These are phyloP conservation scores for Dusona sp. DNA, from an alignment of 2,888 invertebrate genomes.

Conservation along the genomic window DNA sequence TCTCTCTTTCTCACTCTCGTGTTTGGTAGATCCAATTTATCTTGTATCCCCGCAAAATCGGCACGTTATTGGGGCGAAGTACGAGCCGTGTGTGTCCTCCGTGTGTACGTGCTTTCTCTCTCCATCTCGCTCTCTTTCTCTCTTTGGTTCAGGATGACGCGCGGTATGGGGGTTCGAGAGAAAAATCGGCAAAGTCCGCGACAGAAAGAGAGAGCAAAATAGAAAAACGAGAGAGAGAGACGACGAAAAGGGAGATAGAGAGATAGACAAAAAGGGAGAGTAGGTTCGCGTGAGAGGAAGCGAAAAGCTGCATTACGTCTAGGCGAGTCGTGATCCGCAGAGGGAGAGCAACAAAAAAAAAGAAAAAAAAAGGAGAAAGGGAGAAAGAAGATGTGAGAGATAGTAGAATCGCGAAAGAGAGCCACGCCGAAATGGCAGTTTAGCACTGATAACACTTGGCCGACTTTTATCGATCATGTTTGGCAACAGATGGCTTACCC, in stretches of 20 bases:
- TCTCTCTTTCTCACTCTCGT: slow-evolving; percentile 66
- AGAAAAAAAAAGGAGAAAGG: slow-evolving; percentile 42
- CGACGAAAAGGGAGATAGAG: background rate
- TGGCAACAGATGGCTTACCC: slow-evolving; percentile 84
- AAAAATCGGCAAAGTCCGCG: slow-evolving; percentile 42
- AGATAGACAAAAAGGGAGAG: slow-evolving; percentile 40
- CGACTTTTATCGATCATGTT: slow-evolving; percentile 84
- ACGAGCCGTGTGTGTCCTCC: slow-evolving; percentile 52
- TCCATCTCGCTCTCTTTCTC: background rate
- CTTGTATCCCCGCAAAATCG: slow-evolving; percentile 72
- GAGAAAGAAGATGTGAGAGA: slow-evolving; percentile 45
- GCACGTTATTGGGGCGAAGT: slow-evolving; percentile 69
- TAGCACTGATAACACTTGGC: slow-evolving; percentile 83
- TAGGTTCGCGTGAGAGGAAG: slow-evolving; percentile 51
- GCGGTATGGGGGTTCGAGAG: slow-evolving; percentile 33
- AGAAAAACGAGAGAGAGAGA: slow-evolving; percentile 31
- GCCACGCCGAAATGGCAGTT: slow-evolving; percentile 73
- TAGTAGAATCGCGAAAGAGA: slow-evolving; percentile 46
- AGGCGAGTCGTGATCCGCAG: slow-evolving; percentile 30
- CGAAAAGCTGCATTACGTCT: slow-evolving; percentile 73
- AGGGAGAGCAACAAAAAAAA: slow-evolving; percentile 40
- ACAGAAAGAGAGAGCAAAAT: slow-evolving; percentile 47
- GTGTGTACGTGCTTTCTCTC: slow-evolving; percentile 29
- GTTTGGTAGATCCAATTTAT: slow-evolving; percentile 77
- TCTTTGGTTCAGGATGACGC: slow-evolving; percentile 16